A percentile compares a stretch with the other conserved stretches of the same genome.
Conservation (phyloP, 1,140 invertebrate genomes). For the Lutraria rhynchaena region DNA sequence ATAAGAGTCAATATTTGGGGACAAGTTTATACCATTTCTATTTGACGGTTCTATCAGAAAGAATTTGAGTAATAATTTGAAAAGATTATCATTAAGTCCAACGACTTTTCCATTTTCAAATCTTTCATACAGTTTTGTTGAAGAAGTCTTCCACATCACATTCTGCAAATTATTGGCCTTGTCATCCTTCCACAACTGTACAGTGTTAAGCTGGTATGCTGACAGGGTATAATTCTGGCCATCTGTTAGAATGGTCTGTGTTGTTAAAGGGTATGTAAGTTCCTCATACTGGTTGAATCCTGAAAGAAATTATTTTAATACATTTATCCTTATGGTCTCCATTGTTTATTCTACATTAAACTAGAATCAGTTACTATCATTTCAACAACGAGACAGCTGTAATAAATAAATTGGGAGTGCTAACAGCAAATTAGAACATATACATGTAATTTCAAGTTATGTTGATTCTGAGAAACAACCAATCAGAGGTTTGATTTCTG, state of each 20-base stretch:
- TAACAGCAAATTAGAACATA: too few species aligned
- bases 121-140: conserved; percentile 89
- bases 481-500: too few species aligned
- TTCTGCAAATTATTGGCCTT: conserved; percentile 88
- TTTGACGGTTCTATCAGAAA: conserved; percentile 88
- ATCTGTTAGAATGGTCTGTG: conserved; percentile 93
- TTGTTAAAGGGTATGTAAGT: conserved; percentile 92
- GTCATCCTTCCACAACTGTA: conserved; percentile 85
- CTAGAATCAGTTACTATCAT: too few species aligned
- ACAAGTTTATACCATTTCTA: conserved; percentile 86
- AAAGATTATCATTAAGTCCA: conserved; percentile 90
- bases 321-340: too few species aligned
- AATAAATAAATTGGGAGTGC: too few species aligned
- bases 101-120: conserved; percentile 88
- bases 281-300: conserved; percentile 94
- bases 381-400: too few species aligned
- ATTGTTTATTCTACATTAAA: too few species aligned
- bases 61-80: conserved; percentile 89
- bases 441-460: too few species aligned
- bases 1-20: conserved; percentile 84
- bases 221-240: conserved; percentile 92
- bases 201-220: conserved; percentile 94
- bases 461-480: too few species aligned
- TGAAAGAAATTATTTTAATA: too few species aligned
- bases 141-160: conserved; percentile 90